Evolutionary conservation across 2,113 vertebrate genomes (phyloP).

Genomic region (Microcebus ravelobensis): DNA sequence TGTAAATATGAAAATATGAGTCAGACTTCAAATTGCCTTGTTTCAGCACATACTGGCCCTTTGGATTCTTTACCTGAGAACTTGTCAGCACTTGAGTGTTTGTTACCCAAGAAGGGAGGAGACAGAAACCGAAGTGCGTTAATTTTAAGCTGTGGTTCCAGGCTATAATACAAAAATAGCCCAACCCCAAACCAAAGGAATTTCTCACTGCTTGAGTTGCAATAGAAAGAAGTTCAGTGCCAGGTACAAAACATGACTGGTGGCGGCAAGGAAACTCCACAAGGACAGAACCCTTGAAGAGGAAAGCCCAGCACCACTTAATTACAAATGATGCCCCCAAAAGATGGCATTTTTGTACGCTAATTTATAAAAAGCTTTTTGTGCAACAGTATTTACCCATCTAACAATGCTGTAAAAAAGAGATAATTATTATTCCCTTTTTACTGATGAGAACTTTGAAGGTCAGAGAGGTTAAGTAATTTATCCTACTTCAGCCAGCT

Average conservation of each 20-base stretch:
- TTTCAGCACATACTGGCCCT: neutral
- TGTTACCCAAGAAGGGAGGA: slow-evolving; percentile 24
- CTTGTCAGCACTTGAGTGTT: neutral
- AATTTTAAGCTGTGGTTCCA: neutral
- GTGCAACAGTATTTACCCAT: neutral
- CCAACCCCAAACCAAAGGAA: neutral
- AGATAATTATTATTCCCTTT: neutral
- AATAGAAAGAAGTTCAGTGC: neutral
- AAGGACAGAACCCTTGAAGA: neutral
- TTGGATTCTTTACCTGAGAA: neutral
- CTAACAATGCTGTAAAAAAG: neutral
- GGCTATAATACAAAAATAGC: neutral
- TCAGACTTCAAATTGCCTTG: neutral
- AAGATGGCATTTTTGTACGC: neutral
- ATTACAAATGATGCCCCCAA: neutral
- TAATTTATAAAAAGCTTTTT: neutral
- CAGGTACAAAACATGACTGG: neutral
- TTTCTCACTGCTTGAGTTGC: neutral
- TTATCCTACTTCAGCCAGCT: neutral
- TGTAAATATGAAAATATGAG: neutral
- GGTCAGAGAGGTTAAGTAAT: neutral
- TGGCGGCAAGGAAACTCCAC: too few species aligned
- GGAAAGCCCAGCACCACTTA: neutral
- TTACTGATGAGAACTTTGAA: neutral
- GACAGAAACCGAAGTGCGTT: neutral